Conservation (phyloP, 2,113 vertebrate genomes). For the Petromus typicus region DNA sequence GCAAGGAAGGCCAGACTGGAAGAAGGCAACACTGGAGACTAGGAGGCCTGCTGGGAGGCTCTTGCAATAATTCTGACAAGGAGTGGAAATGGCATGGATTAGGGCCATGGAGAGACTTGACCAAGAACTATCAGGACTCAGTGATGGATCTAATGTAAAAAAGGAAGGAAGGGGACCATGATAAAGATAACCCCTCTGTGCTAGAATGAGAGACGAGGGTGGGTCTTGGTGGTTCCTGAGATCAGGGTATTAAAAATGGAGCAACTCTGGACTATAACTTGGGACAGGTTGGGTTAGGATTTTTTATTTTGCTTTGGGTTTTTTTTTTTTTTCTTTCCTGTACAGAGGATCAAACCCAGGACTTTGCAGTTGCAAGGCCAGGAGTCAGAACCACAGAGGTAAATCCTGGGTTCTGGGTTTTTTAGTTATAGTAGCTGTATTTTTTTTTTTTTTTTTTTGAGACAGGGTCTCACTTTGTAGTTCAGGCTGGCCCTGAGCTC, state of each 20-base stretch:
- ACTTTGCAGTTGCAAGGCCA: too few relatives aligned
- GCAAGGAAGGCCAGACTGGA: not conserved
- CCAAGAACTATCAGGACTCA: not conserved
- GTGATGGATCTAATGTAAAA: not conserved
- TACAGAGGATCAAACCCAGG: too few relatives aligned
- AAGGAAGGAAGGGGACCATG: not conserved
- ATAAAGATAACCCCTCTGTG: not conserved
- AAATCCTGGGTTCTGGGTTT: too few relatives aligned
- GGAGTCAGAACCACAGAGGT: too few relatives aligned
- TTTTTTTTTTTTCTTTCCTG: too few relatives aligned
- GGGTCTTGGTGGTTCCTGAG: not conserved
- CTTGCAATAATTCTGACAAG: not conserved
- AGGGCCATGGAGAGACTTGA: not conserved
- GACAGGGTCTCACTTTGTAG: too few relatives aligned
- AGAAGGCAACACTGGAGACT: not conserved
- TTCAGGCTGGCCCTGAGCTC: too few relatives aligned
- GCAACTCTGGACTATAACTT: not conserved
- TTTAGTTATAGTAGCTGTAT: too few relatives aligned
- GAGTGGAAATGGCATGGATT: not conserved
- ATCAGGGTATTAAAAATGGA: not conserved
- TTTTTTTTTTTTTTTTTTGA: too few relatives aligned
- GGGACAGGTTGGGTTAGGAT: not conserved
- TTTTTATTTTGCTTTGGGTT: too few relatives aligned
- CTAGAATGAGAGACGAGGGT: not conserved
- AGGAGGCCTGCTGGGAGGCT: not conserved